Evolutionary conservation across 2,797 vertebrate species (phyloP), one percentile per base, ranked within the genome.

Genomic region (Sebastes taczanowskii): DNA sequence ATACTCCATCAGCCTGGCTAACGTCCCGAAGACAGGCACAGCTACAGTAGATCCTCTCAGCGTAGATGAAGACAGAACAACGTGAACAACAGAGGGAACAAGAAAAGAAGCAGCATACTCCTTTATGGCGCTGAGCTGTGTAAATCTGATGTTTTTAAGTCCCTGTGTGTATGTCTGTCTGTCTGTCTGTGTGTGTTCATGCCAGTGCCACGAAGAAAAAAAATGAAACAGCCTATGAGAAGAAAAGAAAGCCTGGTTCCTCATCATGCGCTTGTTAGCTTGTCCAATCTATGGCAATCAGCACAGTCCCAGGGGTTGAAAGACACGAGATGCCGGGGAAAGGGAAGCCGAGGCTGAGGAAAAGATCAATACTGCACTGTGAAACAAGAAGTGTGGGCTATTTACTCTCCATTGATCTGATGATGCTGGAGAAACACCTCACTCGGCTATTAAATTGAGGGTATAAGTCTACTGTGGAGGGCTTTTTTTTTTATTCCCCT

Each of bases 331-430:
- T 74, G 92, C 92, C 93, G 94, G 96, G 94, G 96, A 96, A 97
- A 97, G 93, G 94, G 95, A 97, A 97, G 97, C 97, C 92, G 96
- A 97, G 97, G 96, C 98, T 96, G 96, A 98, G 97, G 95, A 97
- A 94, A 97, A 98, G 98, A 99, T 99, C 98, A 99, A 99, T 99
- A 99, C 96, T 91, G 95, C 95, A 95, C 96, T 95, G 97, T 95
- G 97, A 97, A 99, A 98, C 97, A 98, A 99, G 97, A 98, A 98
- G 97, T 98, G 97, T 97, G 97, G 96, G 97, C 98, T 99, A 99
- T 99, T 99, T 99, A 99, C 97, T 99, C 98, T 97, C 96, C 97
- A 99, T 99, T 99, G 98, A 99, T 99, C 97, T 97, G 97, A 99
- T 98, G 98, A 97, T 97, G 97, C 96, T 96, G 96, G 95, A 99